Evolutionary conservation across 2,888 invertebrate species (phyloP).

Genomic region (Myopa tessellatipennis): DNA sequence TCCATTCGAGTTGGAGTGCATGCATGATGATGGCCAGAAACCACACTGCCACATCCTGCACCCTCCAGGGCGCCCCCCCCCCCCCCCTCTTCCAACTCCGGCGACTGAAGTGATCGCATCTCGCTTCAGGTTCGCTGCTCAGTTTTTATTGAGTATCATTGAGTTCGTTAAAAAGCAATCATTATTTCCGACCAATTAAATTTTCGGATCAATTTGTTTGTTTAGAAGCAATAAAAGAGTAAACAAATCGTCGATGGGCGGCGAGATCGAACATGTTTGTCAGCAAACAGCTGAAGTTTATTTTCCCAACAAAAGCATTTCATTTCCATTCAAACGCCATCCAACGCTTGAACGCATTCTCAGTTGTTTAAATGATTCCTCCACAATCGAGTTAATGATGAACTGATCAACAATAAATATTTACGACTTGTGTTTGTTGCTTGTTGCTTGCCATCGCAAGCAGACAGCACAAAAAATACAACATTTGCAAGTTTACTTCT

Average conservation of each 20-base stretch:
- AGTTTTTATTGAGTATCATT: neutral
- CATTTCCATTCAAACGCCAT: neutral
- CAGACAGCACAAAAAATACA: constrained; percentile 19
- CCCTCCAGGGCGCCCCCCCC: too few species aligned
- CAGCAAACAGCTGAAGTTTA: constrained; percentile 11
- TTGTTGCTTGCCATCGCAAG: too few species aligned
- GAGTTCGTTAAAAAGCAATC: constrained; percentile 5
- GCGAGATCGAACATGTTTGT: neutral
- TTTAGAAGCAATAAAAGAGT: neutral
- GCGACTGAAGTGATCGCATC: neutral
- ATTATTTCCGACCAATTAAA: constrained; percentile 27
- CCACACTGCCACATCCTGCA: too few species aligned
- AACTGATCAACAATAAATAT: neutral
- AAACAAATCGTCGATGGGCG: neutral
- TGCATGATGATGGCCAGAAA: too few species aligned
- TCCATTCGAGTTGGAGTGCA: neutral
- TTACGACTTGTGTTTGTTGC: neutral
- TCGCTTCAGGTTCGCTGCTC: neutral
- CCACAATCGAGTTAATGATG: neutral
- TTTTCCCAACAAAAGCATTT: constrained; percentile 16
- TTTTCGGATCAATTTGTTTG: constrained; percentile 5
- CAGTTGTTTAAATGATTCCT: neutral
- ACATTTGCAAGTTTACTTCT: constrained; percentile 21
- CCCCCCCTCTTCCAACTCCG: too few species aligned
- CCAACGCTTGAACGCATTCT: constrained; percentile 24